These are phyloP conservation scores for Micromussa lordhowensis DNA, from an alignment of 92 coral and sea anemone species.

Conservation along the genomic window DNA sequence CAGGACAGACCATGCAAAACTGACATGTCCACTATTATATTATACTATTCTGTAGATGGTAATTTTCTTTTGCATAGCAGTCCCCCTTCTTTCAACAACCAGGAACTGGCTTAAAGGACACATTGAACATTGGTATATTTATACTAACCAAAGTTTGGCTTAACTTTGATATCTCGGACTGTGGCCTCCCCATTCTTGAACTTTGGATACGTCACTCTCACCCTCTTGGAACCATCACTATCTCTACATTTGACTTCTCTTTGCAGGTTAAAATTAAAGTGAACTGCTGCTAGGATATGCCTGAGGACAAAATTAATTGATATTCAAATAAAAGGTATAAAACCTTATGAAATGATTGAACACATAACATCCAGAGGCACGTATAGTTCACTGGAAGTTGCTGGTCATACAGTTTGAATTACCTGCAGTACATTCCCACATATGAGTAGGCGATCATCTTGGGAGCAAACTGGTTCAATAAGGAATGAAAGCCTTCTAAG, in stretches of 20 bases:
- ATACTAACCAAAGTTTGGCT: not conserved
- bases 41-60: too few relatives aligned
- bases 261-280: constrained; percentile 15
- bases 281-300: constrained; percentile 26
- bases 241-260: not conserved
- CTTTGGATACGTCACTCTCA: not conserved
- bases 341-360: too few relatives aligned
- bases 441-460: not conserved
- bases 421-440: not conserved
- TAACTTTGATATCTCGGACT: not conserved
- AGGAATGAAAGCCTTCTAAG: not conserved
- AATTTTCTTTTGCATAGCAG: not conserved
- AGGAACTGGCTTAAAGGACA: too few relatives aligned
- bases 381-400: too few relatives aligned
- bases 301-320: not conserved
- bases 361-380: not conserved
- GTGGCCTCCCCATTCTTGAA: not conserved
- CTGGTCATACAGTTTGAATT: too few relatives aligned
- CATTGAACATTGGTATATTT: too few relatives aligned
- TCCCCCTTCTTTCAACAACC: too few relatives aligned
- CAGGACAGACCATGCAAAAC: too few relatives aligned
- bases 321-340: too few relatives aligned
- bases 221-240: not conserved
- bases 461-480: not conserved
- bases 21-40: too few relatives aligned